These are phyloP conservation scores for Notocelia uddmanniana DNA, from an alignment of 2,888 invertebrate species.

Conservation along the genomic window DNA sequence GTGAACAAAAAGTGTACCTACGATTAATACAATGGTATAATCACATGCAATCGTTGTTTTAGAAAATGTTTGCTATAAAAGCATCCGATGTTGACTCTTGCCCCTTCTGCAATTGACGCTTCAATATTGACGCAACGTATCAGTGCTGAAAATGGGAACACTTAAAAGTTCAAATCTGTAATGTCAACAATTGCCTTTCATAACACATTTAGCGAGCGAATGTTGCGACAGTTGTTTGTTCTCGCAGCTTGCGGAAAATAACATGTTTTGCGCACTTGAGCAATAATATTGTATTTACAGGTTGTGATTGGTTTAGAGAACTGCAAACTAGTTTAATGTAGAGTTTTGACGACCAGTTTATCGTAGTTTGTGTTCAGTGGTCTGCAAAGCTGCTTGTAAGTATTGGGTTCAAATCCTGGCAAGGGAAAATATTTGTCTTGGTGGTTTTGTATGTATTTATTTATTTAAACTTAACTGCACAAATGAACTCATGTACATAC, in stretches of 20 bases:
- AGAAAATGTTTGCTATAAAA: constrained; percentile 4
- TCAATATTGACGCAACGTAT: constrained; percentile 34
- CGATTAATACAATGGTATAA: not conserved
- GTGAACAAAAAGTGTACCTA: too few species aligned
- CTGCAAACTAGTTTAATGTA: not conserved
- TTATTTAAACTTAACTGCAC: too few species aligned
- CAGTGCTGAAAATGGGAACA: constrained; percentile 35
- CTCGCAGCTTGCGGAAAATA: constrained; percentile 31
- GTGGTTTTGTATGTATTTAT: not conserved
- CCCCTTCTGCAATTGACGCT: constrained; percentile 29
- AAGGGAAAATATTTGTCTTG: not conserved
- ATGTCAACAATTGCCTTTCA: constrained; percentile 40
- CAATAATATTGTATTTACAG: constrained; percentile 3
- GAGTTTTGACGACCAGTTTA: not conserved
- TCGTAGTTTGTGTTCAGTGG: not conserved
- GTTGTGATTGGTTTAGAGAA: constrained; percentile 4
- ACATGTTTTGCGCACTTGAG: constrained; percentile 30
- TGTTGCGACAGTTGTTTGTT: constrained; percentile 39
- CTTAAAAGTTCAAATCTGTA: constrained; percentile 41
- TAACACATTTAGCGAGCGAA: constrained; percentile 39
- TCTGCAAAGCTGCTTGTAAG: too few species aligned
- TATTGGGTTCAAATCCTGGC: not conserved
- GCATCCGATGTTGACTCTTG: constrained; percentile 9
- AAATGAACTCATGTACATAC: too few species aligned
- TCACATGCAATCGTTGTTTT: not conserved